Conservation (phyloP, 2,113 vertebrate species). For the Passer montanus region DNA sequence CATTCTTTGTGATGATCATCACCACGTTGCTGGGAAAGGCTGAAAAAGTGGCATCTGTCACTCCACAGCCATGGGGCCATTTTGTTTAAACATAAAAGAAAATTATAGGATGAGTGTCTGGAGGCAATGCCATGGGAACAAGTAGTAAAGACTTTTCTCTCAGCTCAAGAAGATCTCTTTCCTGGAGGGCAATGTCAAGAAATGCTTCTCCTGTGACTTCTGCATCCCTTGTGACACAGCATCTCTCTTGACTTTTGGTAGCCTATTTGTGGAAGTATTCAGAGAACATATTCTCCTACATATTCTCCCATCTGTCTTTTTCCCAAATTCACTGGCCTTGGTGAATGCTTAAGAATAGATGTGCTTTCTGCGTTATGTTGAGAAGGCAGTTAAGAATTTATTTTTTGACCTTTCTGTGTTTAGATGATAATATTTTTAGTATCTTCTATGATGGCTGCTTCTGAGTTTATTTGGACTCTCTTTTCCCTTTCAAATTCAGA, state of each 20-base stretch:
- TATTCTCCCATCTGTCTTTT: conserved; percentile 45
- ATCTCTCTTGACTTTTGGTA: conserved; percentile 27
- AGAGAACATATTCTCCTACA: conserved; percentile 37
- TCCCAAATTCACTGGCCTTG: conserved; percentile 38
- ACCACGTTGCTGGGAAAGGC: background rate
- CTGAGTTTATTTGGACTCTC: background rate
- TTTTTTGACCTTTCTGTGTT: conserved; percentile 56
- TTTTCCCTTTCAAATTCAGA: background rate
- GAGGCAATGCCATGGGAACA: background rate
- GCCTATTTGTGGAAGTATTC: conserved; percentile 43
- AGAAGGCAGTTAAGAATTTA: conserved; percentile 44
- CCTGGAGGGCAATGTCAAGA: background rate
- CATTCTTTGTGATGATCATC: background rate
- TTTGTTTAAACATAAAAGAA: background rate
- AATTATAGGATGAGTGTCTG: background rate
- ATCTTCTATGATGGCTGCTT: background rate
- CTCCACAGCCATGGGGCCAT: background rate
- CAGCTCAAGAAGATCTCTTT: background rate
- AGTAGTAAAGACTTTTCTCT: background rate
- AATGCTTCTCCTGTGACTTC: conserved; percentile 7
- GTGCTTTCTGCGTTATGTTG: background rate
- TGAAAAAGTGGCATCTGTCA: background rate
- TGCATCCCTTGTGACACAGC: conserved; percentile 1
- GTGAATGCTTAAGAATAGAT: conserved; percentile 41
- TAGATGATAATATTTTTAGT: conserved; percentile 44